Conservation (phyloP, 2,113 vertebrate species). For the Synchiropus splendidus region DNA sequence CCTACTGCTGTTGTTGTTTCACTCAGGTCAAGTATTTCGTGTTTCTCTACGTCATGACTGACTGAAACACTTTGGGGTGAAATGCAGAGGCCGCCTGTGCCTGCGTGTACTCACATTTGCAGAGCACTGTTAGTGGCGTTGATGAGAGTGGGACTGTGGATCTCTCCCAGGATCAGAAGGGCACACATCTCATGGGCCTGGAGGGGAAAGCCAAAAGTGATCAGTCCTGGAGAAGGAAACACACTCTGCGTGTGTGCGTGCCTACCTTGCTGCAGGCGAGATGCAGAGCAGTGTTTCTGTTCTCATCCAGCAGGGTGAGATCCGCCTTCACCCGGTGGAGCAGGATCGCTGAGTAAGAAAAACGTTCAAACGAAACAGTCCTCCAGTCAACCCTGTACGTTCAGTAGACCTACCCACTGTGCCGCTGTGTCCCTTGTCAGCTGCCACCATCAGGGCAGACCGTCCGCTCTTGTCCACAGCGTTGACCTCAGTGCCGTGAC, state of each 20-base stretch:
- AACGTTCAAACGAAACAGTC: not conserved
- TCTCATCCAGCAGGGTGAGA: constrained; percentile 86
- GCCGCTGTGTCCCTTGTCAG: constrained; percentile 84
- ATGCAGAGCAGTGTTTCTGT: constrained; percentile 97
- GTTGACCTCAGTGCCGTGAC: constrained; percentile 84
- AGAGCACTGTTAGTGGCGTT: constrained; percentile 92
- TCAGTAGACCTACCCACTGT: constrained; percentile 73
- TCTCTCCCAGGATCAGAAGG: constrained; percentile 95
- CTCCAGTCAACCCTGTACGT: not conserved
- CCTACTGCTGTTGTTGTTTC: not conserved
- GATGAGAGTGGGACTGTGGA: constrained; percentile 92
- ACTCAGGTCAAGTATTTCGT: too few relatives aligned
- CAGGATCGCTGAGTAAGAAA: constrained; percentile 74
- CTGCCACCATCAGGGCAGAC: constrained; percentile 90
- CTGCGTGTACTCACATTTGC: constrained; percentile 80
- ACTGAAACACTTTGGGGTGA: too few relatives aligned
- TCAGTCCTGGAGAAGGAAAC: not conserved
- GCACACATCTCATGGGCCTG: constrained; percentile 98
- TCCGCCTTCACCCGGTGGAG: constrained; percentile 89
- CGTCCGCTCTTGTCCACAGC: constrained; percentile 77
- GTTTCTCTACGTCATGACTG: too few relatives aligned
- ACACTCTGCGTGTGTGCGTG: not conserved
- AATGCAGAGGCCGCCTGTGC: too few relatives aligned
- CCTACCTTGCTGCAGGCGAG: constrained; percentile 94
- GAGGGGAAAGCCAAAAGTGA: not conserved